A percentile compares a stretch with the other conserved stretches of the same genome.
Evolutionary conservation across 2,797 vertebrate genomes (phyloP).

Genomic region (Holocentrus rufus): DNA sequence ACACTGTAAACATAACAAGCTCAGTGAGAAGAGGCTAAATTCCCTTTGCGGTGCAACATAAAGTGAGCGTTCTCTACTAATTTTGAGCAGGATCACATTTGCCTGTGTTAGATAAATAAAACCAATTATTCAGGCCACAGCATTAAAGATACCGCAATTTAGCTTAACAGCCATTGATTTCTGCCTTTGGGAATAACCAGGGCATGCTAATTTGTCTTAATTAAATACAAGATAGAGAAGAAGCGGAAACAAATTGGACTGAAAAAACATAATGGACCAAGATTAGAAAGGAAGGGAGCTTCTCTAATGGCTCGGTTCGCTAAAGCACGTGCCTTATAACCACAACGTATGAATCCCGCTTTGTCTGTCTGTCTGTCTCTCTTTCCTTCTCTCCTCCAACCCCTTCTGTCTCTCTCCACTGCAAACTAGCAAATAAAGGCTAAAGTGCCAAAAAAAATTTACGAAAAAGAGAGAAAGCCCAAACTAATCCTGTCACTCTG

Average conservation of each 20-base stretch:
- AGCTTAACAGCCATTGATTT: slow-evolving; percentile 51
- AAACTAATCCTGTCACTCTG: slow-evolving; percentile 48
- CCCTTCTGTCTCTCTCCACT: slow-evolving; percentile 4
- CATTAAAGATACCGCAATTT: slow-evolving; percentile 29
- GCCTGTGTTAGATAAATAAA: slow-evolving; percentile 31
- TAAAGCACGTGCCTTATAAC: slow-evolving; percentile 5
- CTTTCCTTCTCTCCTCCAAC: too few relatives aligned
- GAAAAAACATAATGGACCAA: too few relatives aligned
- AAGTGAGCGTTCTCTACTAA: background rate
- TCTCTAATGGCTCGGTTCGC: background rate
- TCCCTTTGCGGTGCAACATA: background rate
- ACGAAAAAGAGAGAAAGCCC: slow-evolving; percentile 17
- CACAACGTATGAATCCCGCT: background rate
- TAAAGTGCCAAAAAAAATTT: slow-evolving; percentile 30
- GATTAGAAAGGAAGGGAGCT: background rate
- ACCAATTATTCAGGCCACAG: slow-evolving; percentile 40
- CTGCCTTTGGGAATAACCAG: slow-evolving; percentile 32
- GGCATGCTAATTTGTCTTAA: slow-evolving; percentile 20
- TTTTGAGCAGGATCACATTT: background rate
- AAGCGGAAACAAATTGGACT: slow-evolving; percentile 44
- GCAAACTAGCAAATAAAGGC: slow-evolving; percentile 34
- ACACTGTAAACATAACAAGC: too few relatives aligned
- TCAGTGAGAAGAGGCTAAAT: background rate
- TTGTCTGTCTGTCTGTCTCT: too few relatives aligned
- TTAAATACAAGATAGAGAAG: slow-evolving; percentile 15